These are phyloP conservation scores for Collichthys lucidus DNA, from an alignment of 2,113 vertebrate species.

Conservation along the genomic window DNA sequence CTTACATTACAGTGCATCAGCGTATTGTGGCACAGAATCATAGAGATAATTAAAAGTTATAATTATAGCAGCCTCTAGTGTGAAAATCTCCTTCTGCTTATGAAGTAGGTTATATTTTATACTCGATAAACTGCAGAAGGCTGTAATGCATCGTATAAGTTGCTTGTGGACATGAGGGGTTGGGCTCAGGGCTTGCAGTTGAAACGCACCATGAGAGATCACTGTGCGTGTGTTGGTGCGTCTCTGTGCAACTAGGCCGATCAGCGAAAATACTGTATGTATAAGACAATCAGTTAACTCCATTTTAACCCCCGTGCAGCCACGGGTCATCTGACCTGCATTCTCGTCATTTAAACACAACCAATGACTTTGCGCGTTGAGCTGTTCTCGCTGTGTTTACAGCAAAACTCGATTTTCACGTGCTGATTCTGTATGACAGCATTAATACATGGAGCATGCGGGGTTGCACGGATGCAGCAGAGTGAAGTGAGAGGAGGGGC, in stretches of 20 bases:
- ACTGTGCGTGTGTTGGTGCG: not conserved
- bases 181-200: not conserved
- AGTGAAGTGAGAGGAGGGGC: conserved; percentile 42
- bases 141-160: not conserved
- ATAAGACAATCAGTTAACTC: not conserved
- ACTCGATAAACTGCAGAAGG: not conserved
- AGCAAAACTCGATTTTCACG: conserved; percentile 18
- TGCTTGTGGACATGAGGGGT: not conserved
- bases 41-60: conserved; percentile 22
- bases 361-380: conserved; percentile 4
- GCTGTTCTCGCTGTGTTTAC: not conserved
- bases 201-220: not conserved
- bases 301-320: not conserved
- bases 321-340: conserved; percentile 39
- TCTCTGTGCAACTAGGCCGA: not conserved
- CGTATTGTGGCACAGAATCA: not conserved
- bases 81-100: not conserved
- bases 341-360: conserved; percentile 8
- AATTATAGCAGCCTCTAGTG: not conserved
- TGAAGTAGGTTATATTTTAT: conserved; percentile 1
- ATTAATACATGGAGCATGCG: conserved; percentile 24
- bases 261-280: not conserved
- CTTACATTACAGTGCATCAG: not conserved
- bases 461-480: conserved; percentile 45
- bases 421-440: conserved; percentile 45